Base-by-base conservation (phyloP, 1,140 invertebrate species). In the Hyles vespertilio region DNA sequence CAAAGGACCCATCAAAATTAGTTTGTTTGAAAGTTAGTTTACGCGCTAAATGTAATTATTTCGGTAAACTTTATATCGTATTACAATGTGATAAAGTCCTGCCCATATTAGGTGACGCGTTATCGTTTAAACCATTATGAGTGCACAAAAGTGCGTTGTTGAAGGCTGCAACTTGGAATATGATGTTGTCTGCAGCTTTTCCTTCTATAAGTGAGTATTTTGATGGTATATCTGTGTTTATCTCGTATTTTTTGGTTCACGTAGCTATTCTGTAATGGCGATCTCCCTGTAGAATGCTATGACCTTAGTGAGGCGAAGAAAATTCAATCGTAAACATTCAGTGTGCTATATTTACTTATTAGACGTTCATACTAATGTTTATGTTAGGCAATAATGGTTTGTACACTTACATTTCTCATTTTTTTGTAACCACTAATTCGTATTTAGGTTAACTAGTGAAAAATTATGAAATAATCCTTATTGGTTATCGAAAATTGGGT, bases 21-120 rank as follows among this genome's bases (percentile, higher is more conserved):
- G 83, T 86, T 85, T 87, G 84, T 86, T 87, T 86, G 83, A 86
- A 87, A 87, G 81, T 84, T 84, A 83, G 77, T 84, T 87, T 87
- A 72, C 79, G 83, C 82, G 80, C 84, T 85, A 86, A 87, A 79
- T 76, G 72, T 72, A 72, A 71, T 70, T 81, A 79, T 86, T 81
- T 79, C 73, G 69, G 65, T 76, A 78, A 68, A 76, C 73, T 67
- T 11, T 58, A 36, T 63, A 71, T 58, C 48, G 59, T 74, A 81
- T 62, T 69, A 86, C 61, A 72, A 86, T 88, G 84, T 88, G 84
- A 88, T 65, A 58, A 53, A 63, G 61, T 59, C 71, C 72, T 67
- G 65, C 65, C 76, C 76, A 72, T 79, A 72, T 74, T 83, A 72
- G 77, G 80, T 73, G 69, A 61, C 60, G 72, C 63, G 65, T 59